These are phyloP conservation scores for Syritta pipiens DNA, from an alignment of 2,888 invertebrate species.

Conservation along the genomic window DNA sequence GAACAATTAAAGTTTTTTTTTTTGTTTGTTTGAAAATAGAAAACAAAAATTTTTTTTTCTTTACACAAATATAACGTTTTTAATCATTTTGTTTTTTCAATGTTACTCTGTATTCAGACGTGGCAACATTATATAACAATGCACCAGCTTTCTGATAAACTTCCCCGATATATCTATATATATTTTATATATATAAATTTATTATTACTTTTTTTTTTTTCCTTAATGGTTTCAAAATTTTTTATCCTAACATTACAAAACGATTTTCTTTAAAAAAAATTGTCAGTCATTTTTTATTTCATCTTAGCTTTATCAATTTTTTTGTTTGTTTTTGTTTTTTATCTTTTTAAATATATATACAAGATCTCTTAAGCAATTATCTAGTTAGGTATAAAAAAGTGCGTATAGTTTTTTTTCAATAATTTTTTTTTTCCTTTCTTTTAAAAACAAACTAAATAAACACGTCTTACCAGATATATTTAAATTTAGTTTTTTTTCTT, in stretches of 20 bases:
- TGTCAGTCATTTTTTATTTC: slow-evolving; percentile 64
- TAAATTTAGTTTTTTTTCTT: neutral
- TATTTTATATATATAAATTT: slow-evolving; percentile 24
- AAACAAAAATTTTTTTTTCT: slow-evolving; percentile 26
- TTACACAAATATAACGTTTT: slow-evolving; percentile 32
- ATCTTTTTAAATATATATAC: slow-evolving; percentile 63
- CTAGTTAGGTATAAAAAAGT: slow-evolving; percentile 67
- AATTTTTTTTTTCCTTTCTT: slow-evolving; percentile 13
- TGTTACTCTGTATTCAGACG: slow-evolving; percentile 58
- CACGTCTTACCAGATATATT: slow-evolving; percentile 46
- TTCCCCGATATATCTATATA: slow-evolving; percentile 65
- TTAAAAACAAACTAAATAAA: slow-evolving; percentile 47
- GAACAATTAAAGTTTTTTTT: slow-evolving; percentile 27
- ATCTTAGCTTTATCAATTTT: slow-evolving; percentile 61
- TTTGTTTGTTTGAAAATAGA: slow-evolving; percentile 19
- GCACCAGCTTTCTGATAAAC: slow-evolving; percentile 62
- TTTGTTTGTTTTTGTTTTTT: slow-evolving; percentile 25
- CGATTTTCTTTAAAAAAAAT: slow-evolving; percentile 61
- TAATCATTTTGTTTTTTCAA: slow-evolving; percentile 49
- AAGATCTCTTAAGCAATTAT: slow-evolving; percentile 68
- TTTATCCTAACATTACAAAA: slow-evolving; percentile 66
- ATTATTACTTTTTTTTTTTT: slow-evolving; percentile 51
- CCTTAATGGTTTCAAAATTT: slow-evolving; percentile 57
- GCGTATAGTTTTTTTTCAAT: slow-evolving; percentile 47
- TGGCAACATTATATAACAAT: slow-evolving; percentile 66